Percentiles rank a stretch among this genome's conserved stretches.
These are phyloP conservation scores for Molanna angustata DNA, from an alignment of 2,888 invertebrate genomes.

Conservation along the genomic window DNA sequence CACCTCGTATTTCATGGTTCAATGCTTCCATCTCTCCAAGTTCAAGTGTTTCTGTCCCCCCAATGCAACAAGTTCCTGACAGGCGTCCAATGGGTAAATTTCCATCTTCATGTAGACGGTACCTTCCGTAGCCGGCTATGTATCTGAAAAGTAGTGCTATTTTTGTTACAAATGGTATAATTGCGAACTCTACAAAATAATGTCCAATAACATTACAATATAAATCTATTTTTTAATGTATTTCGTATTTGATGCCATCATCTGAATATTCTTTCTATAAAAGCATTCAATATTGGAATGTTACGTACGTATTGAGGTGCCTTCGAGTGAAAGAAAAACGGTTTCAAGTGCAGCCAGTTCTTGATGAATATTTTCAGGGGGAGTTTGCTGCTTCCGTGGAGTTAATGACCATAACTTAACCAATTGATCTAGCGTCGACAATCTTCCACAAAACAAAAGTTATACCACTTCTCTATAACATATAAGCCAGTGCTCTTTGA, in stretches of 20 bases:
- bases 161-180: no score
- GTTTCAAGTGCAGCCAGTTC: slow-evolving; percentile 3
- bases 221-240: slow-evolving; percentile 1
- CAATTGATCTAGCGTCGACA: slow-evolving; percentile 3
- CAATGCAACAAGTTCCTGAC: no score
- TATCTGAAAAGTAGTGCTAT: no score
- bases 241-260: slow-evolving; percentile 2
- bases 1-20: no score
- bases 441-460: slow-evolving; percentile 6
- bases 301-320: background rate
- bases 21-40: no score
- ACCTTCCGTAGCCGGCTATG: no score
- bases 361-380: slow-evolving; percentile 2
- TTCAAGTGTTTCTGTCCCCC: no score
- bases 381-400: slow-evolving; percentile 5
- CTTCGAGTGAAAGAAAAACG: slow-evolving; percentile 2
- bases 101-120: no score
- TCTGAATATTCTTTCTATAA: slow-evolving; percentile 1
- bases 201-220: no score
- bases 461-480: slow-evolving; percentile 6
- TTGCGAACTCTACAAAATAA: no score
- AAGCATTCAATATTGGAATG: slow-evolving; percentile 2
- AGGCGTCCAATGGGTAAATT: no score
- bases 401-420: slow-evolving; percentile 2
- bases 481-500: slow-evolving; percentile 4